These are phyloP conservation scores for Lasiommata megera DNA, from an alignment of 2,888 invertebrate species.

Conservation along the genomic window DNA sequence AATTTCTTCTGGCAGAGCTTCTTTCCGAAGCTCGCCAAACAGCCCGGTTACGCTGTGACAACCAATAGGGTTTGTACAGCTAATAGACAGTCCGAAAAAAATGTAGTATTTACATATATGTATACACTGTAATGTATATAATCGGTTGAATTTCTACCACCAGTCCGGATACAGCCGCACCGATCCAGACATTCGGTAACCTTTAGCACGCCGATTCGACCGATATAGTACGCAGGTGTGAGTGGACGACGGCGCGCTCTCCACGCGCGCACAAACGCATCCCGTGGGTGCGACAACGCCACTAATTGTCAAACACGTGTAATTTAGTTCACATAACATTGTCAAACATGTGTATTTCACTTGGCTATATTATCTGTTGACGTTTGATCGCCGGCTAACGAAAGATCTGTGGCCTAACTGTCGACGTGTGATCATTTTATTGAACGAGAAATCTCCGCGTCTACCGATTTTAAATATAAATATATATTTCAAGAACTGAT, in stretches of 20 bases:
- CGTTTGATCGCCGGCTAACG: constrained; percentile 53
- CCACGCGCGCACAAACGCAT: neutral
- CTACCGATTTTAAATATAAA: neutral
- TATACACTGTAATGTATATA: too few species aligned
- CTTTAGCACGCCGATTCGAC: neutral
- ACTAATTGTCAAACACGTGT: constrained; percentile 75
- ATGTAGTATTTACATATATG: too few species aligned
- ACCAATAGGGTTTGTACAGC: too few species aligned
- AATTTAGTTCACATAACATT: constrained; percentile 72
- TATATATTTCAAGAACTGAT: neutral
- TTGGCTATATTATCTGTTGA: constrained; percentile 34
- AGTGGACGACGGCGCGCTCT: neutral
- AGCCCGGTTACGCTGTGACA: too few species aligned
- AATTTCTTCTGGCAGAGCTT: too few species aligned
- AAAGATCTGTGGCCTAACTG: constrained; percentile 57
- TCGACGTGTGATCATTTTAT: neutral
- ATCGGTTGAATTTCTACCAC: too few species aligned
- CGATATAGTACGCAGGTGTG: neutral
- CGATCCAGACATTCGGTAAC: neutral
- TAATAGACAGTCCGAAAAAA: too few species aligned
- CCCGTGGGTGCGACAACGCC: constrained; percentile 41
- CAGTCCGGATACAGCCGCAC: neutral
- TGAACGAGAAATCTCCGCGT: neutral
- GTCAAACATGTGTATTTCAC: constrained; percentile 35
- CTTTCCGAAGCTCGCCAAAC: too few species aligned